phyloP scores from a whole-genome alignment of 2,888 invertebrate species.

The Cyclophora punctaria region DNA sequence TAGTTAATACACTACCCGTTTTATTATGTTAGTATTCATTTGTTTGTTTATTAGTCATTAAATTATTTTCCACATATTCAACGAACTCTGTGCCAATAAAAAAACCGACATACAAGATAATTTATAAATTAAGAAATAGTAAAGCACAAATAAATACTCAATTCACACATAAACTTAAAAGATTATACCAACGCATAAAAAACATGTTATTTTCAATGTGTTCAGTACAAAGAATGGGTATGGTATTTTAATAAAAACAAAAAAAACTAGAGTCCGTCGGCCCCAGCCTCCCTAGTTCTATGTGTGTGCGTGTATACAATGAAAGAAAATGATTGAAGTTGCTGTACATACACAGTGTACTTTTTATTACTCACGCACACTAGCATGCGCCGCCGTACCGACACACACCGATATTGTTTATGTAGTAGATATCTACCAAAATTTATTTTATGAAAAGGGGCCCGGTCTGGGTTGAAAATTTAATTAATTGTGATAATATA shows the following conservation, averaged over 20 bases:
- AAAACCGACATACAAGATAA: too few species aligned
- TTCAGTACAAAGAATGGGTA: constrained; percentile 18
- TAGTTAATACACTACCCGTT: too few species aligned
- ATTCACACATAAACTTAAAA: too few species aligned
- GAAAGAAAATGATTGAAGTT: constrained; percentile 37
- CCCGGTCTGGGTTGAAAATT: constrained; percentile 35
- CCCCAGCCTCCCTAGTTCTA: constrained; percentile 29
- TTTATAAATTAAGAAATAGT: too few species aligned
- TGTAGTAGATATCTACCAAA: constrained; percentile 23
- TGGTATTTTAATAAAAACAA: constrained; percentile 58
- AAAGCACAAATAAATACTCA: too few species aligned
- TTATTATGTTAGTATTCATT: too few species aligned
- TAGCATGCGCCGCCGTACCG: constrained; percentile 20
- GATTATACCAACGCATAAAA: too few species aligned
- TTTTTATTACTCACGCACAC: constrained; percentile 26
- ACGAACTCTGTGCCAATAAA: too few species aligned
- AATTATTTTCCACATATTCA: too few species aligned
- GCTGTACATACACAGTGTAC: constrained; percentile 15
- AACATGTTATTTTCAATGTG: neutral
- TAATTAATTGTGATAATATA: neutral
- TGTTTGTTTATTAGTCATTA: too few species aligned
- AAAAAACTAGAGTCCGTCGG: constrained; percentile 35
- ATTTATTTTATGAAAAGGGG: constrained; percentile 45
- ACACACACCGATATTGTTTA: constrained; percentile 18
- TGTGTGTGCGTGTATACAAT: constrained; percentile 36